These are phyloP conservation scores for Augochlorella aurata DNA, from an alignment of 2,888 invertebrate genomes.

Conservation along the genomic window DNA sequence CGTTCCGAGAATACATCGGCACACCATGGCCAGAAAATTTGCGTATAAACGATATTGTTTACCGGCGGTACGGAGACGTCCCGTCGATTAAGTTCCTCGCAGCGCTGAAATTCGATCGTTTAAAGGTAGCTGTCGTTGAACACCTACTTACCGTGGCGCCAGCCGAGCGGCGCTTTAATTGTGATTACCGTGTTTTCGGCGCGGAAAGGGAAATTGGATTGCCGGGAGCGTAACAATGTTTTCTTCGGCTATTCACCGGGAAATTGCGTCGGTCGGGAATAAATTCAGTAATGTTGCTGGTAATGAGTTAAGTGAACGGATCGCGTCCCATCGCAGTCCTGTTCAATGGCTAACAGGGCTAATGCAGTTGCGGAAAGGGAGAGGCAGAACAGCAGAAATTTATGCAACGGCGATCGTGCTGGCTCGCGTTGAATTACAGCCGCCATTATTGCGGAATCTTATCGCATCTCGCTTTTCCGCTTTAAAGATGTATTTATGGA, in stretches of 20 bases:
- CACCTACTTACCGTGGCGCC: not conserved
- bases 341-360: not conserved
- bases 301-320: conserved; percentile 20
- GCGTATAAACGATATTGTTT: not conserved
- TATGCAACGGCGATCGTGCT: not conserved
- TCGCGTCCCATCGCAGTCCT: not conserved
- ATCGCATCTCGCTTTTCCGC: not conserved
- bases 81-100: not conserved
- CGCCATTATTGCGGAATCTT: not conserved
- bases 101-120: not conserved
- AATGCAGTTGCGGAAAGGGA: not conserved
- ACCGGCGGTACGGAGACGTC: not conserved
- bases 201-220: conserved; percentile 7
- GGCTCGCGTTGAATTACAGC: not conserved
- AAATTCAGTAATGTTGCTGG: not conserved
- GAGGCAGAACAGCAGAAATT: not conserved
- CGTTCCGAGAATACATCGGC: no score
- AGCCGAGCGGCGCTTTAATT: not conserved
- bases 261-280: conserved; percentile 10
- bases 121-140: not conserved
- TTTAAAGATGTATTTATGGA: not conserved
- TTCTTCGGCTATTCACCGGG: not conserved
- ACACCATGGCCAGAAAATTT: not conserved
- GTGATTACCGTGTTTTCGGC: not conserved
- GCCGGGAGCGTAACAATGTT: conserved; percentile 14